Percentiles rank a stretch among this genome's conserved stretches.
phyloP scores from a whole-genome alignment of 2,113 vertebrate genomes.

The Galbula dea region DNA sequence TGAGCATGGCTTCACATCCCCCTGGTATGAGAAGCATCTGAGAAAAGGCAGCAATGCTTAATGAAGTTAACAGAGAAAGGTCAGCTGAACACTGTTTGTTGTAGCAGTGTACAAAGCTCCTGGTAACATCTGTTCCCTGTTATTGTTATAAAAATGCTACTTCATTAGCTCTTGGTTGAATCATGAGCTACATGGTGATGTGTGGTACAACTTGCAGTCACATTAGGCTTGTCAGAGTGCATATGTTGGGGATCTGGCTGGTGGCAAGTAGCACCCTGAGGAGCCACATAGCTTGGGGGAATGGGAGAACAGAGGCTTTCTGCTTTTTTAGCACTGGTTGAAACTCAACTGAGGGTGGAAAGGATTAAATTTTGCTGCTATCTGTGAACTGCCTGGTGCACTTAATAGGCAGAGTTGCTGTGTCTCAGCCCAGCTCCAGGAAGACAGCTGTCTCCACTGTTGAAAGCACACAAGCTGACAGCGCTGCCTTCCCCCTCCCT shows the following conservation, averaged over 20 bases:
- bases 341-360: not conserved
- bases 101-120: not conserved
- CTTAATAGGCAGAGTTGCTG: not conserved
- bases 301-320: not conserved
- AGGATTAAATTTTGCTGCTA: not conserved
- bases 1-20: not conserved
- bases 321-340: not conserved
- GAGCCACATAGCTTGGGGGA: not conserved
- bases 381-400: not conserved
- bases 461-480: not conserved
- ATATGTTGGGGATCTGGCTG: not conserved
- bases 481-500: not conserved
- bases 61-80: slow-evolving; percentile 7
- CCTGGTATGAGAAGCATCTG: not conserved
- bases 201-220: not conserved
- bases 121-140: slow-evolving; percentile 13
- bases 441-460: not conserved
- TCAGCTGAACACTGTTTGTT: not conserved
- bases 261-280: not conserved
- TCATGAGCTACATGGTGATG: not conserved
- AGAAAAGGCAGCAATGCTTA: not conserved
- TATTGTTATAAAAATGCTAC: not conserved
- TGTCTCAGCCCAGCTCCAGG: not conserved
- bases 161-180: not conserved
- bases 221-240: not conserved